Evolutionary conservation across 2,888 invertebrate genomes (phyloP).

Genomic region (Globia sparganii): DNA sequence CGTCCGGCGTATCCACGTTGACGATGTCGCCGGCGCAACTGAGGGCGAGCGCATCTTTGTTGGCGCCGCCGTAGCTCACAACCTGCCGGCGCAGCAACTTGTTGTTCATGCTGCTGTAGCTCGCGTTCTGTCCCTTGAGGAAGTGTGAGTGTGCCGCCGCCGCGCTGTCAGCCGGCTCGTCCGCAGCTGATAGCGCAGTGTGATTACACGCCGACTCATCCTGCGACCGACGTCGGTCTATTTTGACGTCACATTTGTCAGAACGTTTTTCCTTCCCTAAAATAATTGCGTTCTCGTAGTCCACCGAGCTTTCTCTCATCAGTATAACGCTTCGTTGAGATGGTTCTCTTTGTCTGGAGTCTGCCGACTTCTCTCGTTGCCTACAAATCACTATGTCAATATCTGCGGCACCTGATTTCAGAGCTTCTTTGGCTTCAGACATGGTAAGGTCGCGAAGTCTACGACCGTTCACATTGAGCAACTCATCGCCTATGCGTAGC

Average conservation of each 20-base stretch:
- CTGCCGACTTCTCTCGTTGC: conserved; percentile 79
- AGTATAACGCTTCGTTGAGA: conserved; percentile 75
- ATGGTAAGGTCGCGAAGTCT: conserved; percentile 92
- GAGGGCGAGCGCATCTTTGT: conserved; percentile 84
- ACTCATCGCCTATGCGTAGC: conserved; percentile 92
- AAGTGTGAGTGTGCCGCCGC: conserved; percentile 89
- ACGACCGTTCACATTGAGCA: conserved; percentile 93
- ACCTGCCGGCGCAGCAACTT: conserved; percentile 90
- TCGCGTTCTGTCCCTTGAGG: conserved; percentile 91
- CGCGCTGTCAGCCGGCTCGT: conserved; percentile 83
- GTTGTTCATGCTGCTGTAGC: conserved; percentile 91
- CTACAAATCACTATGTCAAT: conserved; percentile 92
- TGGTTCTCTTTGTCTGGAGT: conserved; percentile 74
- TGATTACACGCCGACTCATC: conserved; percentile 89
- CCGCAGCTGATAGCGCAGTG: conserved; percentile 85
- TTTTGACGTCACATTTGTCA: conserved; percentile 91
- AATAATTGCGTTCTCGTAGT: conserved; percentile 92
- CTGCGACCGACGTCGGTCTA: conserved; percentile 92
- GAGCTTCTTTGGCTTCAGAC: conserved; percentile 92
- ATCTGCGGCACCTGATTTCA: conserved; percentile 91
- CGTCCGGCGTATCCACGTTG: conserved; percentile 84
- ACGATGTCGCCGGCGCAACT: conserved; percentile 85
- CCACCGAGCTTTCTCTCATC: conserved; percentile 93
- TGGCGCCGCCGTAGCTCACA: conserved; percentile 89
- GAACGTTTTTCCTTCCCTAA: conserved; percentile 88